These are phyloP conservation scores for Homarus gammarus DNA, from an alignment of 2,888 invertebrate genomes.

Conservation along the genomic window DNA sequence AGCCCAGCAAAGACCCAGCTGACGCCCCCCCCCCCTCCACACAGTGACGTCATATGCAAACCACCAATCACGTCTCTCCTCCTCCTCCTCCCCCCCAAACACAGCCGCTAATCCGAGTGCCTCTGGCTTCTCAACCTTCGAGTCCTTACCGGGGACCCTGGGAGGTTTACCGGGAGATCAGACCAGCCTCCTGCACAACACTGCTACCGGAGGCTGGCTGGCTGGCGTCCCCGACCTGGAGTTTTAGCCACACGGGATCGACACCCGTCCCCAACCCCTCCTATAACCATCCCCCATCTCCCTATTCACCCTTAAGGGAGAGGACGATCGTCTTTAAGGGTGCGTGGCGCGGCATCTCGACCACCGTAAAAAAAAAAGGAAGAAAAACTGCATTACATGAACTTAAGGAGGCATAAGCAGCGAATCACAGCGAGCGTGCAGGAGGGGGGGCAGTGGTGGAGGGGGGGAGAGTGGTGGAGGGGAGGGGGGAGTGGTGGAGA, in stretches of 20 bases:
- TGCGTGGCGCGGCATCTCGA: background rate
- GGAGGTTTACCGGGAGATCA: background rate
- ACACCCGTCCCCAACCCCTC: too few species aligned
- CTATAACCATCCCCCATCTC: background rate
- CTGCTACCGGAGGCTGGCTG: background rate
- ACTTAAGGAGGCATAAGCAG: constrained; percentile 24
- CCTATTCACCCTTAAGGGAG: too few species aligned
- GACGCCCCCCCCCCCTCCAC: background rate
- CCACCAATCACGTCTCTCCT: background rate
- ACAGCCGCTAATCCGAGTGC: constrained; percentile 1
- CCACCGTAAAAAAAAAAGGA: background rate
- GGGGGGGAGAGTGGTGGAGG: background rate
- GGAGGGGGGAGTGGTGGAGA: background rate
- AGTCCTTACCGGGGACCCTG: background rate
- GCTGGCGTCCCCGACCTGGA: background rate
- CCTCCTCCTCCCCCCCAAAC: background rate
- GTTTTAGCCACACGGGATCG: background rate
- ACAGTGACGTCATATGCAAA: constrained; percentile 14
- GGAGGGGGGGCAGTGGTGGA: background rate
- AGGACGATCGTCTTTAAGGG: too few species aligned
- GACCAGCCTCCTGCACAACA: background rate
- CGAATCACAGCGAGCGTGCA: constrained; percentile 20
- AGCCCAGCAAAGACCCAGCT: background rate
- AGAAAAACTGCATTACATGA: constrained; percentile 35
- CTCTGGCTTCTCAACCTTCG: background rate